Base-by-base conservation (phyloP, 2,888 invertebrate genomes). In the Aspidapion aeneum region DNA sequence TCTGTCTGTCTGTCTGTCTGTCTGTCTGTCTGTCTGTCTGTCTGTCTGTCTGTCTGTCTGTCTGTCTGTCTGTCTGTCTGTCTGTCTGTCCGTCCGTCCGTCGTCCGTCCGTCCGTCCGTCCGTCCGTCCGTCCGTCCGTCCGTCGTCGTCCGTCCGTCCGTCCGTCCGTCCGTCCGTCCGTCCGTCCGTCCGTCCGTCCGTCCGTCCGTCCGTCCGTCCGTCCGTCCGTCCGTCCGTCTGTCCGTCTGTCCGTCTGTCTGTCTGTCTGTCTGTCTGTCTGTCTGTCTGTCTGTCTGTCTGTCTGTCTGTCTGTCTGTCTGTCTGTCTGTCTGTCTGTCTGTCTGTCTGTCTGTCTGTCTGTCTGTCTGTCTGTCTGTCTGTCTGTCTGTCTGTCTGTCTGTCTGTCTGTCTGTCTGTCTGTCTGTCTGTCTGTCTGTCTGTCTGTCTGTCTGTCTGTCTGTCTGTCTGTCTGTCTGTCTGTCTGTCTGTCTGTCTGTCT, bases 1-100 rank as follows among this genome's bases (percentile, higher is more conserved):
- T 57, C 61, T 61, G 61, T 61, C 61, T 61, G 61, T 61, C 61
- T 61, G 61, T 55, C 61, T 61, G 61, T 57, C 61, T 57, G 56
- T 55, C 57, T 57, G 56, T 61, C 61, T 61, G 61, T 55, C 61
- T 57, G 61, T 57, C 61, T 57, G 61, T n/a, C n/a, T n/a, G n/a
- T n/a, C n/a, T n/a, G n/a, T n/a, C n/a, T n/a, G n/a, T n/a, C n/a
- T n/a, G n/a, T n/a, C n/a, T n/a, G n/a, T n/a, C n/a, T n/a, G n/a
- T n/a, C n/a, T n/a, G n/a, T n/a, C n/a, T n/a, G n/a, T n/a, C n/a
- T n/a, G n/a, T n/a, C n/a, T n/a, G n/a, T n/a, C n/a, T n/a, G n/a
- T n/a, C n/a, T n/a, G n/a, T n/a, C n/a, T n/a, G n/a, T n/a, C n/a
- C n/a, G n/a, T n/a, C n/a, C n/a, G n/a, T n/a, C n/a, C n/a, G n/a